These are phyloP conservation scores for Hippopotamyrus pictus DNA, from an alignment of 2,797 vertebrate genomes.

Conservation along the genomic window DNA sequence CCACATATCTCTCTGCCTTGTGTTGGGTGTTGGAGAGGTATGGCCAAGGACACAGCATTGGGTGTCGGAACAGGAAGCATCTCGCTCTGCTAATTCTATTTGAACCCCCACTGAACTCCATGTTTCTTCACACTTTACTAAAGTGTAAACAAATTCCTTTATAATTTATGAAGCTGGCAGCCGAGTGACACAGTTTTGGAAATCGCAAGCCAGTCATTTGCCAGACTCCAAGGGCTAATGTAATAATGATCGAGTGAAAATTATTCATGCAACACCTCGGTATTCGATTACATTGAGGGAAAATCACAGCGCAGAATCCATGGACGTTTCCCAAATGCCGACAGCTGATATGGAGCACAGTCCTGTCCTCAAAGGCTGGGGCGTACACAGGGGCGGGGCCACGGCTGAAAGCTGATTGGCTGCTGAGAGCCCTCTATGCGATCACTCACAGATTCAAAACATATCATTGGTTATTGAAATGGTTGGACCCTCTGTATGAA, in stretches of 20 bases:
- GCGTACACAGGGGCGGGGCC: background rate
- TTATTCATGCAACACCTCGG: constrained; percentile 41
- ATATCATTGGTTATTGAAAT: background rate
- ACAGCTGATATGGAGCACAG: constrained; percentile 55
- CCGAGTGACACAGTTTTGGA: constrained; percentile 56
- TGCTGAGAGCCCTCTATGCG: background rate
- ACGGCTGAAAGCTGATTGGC: background rate
- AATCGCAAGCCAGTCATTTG: constrained; percentile 61
- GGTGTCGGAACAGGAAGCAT: constrained; percentile 25
- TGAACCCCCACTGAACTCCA: constrained; percentile 25
- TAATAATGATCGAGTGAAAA: constrained; percentile 53
- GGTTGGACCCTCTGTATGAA: background rate
- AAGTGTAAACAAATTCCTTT: constrained; percentile 57
- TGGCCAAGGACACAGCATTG: constrained; percentile 35
- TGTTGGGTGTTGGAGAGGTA: background rate
- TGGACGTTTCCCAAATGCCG: constrained; percentile 56
- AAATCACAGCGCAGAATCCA: constrained; percentile 42
- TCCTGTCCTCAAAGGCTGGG: constrained; percentile 40
- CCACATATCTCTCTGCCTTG: background rate
- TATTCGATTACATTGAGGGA: constrained; percentile 49
- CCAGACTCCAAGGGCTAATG: constrained; percentile 58
- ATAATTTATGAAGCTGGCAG: constrained; percentile 47
- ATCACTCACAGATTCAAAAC: background rate
- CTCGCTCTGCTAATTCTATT: constrained; percentile 25
- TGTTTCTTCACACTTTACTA: constrained; percentile 37